phyloP scores from a whole-genome alignment of 2,113 vertebrate species.

The Ciconia maguari region DNA sequence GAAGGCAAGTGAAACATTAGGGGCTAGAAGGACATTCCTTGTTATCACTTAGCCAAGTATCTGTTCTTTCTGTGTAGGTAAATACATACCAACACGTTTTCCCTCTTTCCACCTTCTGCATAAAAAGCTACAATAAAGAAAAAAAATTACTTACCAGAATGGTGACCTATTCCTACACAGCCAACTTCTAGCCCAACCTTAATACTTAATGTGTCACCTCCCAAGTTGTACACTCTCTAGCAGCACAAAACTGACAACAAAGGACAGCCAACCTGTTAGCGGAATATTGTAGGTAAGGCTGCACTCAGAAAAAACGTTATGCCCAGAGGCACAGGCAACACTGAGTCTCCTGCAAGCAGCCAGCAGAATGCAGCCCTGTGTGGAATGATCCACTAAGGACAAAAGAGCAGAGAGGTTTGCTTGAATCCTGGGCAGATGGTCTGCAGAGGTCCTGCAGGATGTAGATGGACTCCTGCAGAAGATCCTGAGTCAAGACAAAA shows the following conservation, averaged over 20 bases:
- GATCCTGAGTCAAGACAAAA: background rate
- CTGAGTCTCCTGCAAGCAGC: background rate
- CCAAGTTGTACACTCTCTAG: background rate
- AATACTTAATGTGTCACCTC: background rate
- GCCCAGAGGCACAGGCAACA: background rate
- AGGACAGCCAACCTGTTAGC: background rate
- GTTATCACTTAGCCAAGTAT: background rate
- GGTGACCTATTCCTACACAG: background rate
- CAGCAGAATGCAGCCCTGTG: background rate
- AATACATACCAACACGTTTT: background rate
- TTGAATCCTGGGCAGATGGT: background rate
- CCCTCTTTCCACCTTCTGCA: background rate
- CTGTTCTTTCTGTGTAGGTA: background rate
- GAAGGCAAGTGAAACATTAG: background rate
- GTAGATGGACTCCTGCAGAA: background rate
- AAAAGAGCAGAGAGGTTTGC: background rate
- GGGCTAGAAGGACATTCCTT: background rate
- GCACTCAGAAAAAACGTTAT: background rate
- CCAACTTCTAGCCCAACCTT: background rate
- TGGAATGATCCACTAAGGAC: background rate
- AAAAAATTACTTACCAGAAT: background rate
- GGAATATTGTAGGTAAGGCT: background rate
- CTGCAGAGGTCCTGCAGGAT: background rate
- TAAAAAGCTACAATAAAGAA: background rate
- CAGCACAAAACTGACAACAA: background rate